These are phyloP conservation scores for Thaumetopoea pityocampa DNA, from an alignment of 1,140 invertebrate species.

Conservation along the genomic window DNA sequence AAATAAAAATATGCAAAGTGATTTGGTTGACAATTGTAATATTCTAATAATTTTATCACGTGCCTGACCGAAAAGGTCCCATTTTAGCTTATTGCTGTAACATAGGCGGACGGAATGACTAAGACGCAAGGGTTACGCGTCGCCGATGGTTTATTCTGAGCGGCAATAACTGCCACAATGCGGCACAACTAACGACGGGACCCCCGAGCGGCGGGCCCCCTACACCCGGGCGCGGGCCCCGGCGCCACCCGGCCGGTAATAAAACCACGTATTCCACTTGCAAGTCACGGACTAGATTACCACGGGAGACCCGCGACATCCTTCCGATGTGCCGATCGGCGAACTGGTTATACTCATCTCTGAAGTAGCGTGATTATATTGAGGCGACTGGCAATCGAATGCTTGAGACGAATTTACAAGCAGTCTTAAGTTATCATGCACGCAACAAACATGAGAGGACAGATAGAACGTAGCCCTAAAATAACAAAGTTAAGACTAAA, in stretches of 20 bases:
- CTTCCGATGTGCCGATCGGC: conserved; percentile 35
- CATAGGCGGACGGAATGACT: neutral
- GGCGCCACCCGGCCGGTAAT: conserved; percentile 32
- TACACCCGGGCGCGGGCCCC: neutral
- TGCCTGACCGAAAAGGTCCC: no score
- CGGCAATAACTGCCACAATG: conserved; percentile 35
- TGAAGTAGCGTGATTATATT: conserved; percentile 1
- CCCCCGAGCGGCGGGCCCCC: neutral
- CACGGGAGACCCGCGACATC: conserved; percentile 35
- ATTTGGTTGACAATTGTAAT: no score
- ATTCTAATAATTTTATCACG: no score
- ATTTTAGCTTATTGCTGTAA: no score
- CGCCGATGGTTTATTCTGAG: conserved; percentile 7
- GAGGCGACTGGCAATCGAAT: neutral
- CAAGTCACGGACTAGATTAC: conserved; percentile 72
- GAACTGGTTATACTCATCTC: conserved; percentile 8
- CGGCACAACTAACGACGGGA: conserved; percentile 30
- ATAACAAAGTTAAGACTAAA: no score
- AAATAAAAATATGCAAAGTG: no score
- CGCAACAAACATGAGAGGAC: no score
- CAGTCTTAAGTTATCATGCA: no score
- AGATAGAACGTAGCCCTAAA: no score
- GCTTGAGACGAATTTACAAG: no score
- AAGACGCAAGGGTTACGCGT: conserved; percentile 5
- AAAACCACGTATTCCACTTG: conserved; percentile 59